Evolutionary conservation across 2,113 vertebrate species (phyloP), one percentile per base, ranked within the genome.

Genomic region (Gambusia holbrooki): DNA sequence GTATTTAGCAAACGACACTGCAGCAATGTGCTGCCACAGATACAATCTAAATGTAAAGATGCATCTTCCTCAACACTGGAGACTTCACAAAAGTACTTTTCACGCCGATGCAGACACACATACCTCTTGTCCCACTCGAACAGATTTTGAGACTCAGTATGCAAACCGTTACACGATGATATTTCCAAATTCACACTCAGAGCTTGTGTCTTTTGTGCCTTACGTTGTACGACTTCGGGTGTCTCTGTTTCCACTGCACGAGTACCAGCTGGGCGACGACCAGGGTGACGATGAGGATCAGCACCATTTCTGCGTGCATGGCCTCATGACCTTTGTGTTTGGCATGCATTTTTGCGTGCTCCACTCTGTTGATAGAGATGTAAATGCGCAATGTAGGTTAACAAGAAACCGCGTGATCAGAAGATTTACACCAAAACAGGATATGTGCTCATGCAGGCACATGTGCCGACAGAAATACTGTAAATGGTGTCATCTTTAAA

Each of bases 251-350:
- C 98, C 98, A 99, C 91, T 99, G 98, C 0, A 99, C 98, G 33
- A 99, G 91, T 69, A 99, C 96, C 11, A 99, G 96, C 92, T 99
- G 98, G 5, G 98, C 96, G 32, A 99, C 90, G 69, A 99, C 96
- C 10, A 99, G 93, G 0, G 98, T 99, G 91, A 97, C 97, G 0
- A 99, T 98, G 67, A 99, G 96, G 91, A 99, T 99, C 76, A 99
- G 97, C 32, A 99, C 97, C 98, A 99, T 99, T 80, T 99, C 98
- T 0, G 98, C 98, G 0, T 99, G 98, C 98, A 99, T 99, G 3
- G 98, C 97, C 94, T 99, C 98, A 0, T 99, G 98, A 4, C 97
- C 98, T 0, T 96, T 96, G 93, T 99, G 98, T 86, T 97, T 99
- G 92, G 97, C 97, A 3, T 99, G 98, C 98, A 99, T 99, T 81